A percentile compares a stretch with the other conserved stretches of the same genome.
phyloP scores from a whole-genome alignment of 2,888 invertebrate species.

The Eupeodes latifasciatus region DNA sequence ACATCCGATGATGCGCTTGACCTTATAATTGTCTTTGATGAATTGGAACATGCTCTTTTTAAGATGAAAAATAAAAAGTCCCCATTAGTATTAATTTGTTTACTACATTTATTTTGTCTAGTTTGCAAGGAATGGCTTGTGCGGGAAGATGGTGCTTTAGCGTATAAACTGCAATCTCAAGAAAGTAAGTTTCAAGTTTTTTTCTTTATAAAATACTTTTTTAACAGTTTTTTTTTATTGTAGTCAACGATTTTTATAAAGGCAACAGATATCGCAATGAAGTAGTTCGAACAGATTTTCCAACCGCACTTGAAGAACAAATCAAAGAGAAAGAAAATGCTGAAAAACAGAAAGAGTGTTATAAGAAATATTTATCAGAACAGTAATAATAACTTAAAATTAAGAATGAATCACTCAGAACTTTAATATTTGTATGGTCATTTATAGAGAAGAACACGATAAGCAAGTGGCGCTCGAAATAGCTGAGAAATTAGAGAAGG shows the following conservation, averaged over 20 bases:
- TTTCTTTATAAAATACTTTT: background rate
- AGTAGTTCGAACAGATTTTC: constrained; percentile 91
- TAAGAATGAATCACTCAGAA: background rate
- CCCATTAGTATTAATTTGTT: too few species aligned
- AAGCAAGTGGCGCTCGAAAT: constrained; percentile 88
- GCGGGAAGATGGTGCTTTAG: constrained; percentile 92
- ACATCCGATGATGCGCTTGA: too few species aligned
- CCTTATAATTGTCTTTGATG: too few species aligned
- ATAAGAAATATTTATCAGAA: constrained; percentile 84
- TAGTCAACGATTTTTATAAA: constrained; percentile 90
- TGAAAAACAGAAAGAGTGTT: constrained; percentile 87
- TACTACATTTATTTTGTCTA: constrained; percentile 79
- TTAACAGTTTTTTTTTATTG: background rate
- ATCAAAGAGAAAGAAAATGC: constrained; percentile 88
- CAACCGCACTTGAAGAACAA: constrained; percentile 90
- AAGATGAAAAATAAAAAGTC: too few species aligned
- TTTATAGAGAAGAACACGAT: constrained; percentile 88
- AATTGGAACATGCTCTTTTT: too few species aligned
- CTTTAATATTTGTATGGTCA: constrained; percentile 14
- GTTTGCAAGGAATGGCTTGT: constrained; percentile 93
- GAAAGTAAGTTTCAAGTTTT: constrained; percentile 87
- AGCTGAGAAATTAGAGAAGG: constrained; percentile 87
- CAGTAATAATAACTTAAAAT: constrained; percentile 85
- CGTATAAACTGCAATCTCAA: constrained; percentile 91
- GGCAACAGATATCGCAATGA: constrained; percentile 91